A percentile compares a stretch with the other conserved stretches of the same genome.
Conservation (phyloP, 2,113 vertebrate species). For the Marmota flaviventris region DNA sequence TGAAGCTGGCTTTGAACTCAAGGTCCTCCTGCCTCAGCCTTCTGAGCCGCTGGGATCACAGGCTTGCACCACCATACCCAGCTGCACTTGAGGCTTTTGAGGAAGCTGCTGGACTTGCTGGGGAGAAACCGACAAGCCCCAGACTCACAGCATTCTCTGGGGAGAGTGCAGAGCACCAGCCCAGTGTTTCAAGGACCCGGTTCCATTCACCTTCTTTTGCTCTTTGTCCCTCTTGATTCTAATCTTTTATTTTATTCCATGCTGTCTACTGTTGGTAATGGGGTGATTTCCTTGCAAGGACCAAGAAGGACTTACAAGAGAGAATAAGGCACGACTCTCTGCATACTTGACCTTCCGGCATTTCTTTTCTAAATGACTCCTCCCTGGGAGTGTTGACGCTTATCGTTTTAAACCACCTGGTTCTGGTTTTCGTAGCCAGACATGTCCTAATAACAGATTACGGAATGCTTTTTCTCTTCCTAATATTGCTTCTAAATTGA, state of each 20-base stretch:
- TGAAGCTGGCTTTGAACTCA: too few species aligned
- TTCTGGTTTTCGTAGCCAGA: not conserved
- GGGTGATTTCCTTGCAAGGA: not conserved
- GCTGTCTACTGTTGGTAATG: slow-evolving; percentile 17
- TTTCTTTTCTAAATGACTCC: not conserved
- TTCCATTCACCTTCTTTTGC: not conserved
- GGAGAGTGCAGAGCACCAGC: fast-evolving
- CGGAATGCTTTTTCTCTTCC: not conserved
- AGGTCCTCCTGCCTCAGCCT: too few species aligned
- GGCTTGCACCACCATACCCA: too few species aligned
- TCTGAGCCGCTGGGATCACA: too few species aligned
- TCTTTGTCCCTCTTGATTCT: slow-evolving; percentile 24
- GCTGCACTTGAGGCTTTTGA: not conserved
- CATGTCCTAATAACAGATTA: not conserved
- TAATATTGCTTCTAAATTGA: not conserved
- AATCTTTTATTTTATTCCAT: not conserved
- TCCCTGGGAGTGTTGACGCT: not conserved
- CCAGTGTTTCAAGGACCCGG: too few species aligned
- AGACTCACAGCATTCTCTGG: not conserved
- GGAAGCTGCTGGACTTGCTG: not conserved
- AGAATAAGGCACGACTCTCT: not conserved
- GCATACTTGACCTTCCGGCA: not conserved
- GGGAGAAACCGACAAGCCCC: not conserved
- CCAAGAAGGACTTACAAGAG: not conserved
- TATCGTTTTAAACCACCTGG: not conserved